Evolutionary conservation across 2,113 vertebrate genomes (phyloP).

Genomic region (Bungarus multicinctus): DNA sequence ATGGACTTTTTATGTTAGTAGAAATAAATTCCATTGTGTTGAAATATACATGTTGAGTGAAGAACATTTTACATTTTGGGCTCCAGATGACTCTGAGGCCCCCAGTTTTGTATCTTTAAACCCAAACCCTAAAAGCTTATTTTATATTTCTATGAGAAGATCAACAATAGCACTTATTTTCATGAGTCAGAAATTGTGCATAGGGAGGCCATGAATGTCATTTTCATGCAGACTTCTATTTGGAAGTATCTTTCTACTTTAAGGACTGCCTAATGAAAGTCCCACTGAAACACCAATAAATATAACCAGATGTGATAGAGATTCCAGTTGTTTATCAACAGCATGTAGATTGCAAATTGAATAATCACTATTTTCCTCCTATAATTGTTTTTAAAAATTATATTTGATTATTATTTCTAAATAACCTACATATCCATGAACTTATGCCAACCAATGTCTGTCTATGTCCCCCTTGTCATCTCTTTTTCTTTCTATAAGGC

Average conservation of each 20-base stretch:
- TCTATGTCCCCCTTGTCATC: neutral
- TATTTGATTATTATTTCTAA: neutral
- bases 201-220: neutral
- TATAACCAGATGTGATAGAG: neutral
- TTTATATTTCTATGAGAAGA: neutral
- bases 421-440: neutral
- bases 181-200: neutral
- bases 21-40: neutral
- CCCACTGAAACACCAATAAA: neutral
- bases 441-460: neutral
- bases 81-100: neutral
- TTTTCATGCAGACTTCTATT: neutral
- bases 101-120: neutral
- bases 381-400: neutral
- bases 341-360: neutral
- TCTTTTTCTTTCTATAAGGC: neutral
- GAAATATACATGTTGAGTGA: neutral
- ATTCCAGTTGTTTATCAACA: neutral
- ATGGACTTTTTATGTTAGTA: neutral
- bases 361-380: neutral
- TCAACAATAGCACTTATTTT: neutral
- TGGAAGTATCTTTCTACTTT: neutral
- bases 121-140: neutral
- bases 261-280: neutral
- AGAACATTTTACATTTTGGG: neutral